Evolutionary conservation across 1,140 invertebrate species (phyloP).

Genomic region (Panulirus ornatus): DNA sequence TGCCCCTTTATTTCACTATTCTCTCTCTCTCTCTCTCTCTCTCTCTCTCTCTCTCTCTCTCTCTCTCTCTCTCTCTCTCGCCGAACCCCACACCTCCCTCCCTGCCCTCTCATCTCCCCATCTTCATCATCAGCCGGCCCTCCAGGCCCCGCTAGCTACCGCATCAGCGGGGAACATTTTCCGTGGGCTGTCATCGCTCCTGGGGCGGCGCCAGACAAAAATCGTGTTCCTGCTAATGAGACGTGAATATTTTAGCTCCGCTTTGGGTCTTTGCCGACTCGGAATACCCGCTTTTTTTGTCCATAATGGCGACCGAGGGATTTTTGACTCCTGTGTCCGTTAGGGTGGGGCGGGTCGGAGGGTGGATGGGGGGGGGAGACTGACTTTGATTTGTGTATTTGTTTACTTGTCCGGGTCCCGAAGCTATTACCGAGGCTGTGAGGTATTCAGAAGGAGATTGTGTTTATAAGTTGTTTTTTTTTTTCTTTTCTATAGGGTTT

Average conservation of each 20-base stretch:
- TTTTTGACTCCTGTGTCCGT: conserved; percentile 33
- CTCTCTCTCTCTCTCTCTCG: conserved; percentile 9
- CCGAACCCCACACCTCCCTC: not conserved
- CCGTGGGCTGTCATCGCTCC: conserved; percentile 38
- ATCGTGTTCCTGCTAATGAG: conserved; percentile 64
- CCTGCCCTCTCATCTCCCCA: not conserved
- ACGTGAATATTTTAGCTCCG: conserved; percentile 72
- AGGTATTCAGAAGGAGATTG: no score
- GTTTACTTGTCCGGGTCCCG: conserved; percentile 41
- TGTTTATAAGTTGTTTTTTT: not conserved
- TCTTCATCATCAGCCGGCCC: not conserved
- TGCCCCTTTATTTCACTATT: not conserved
- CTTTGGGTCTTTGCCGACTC: conserved; percentile 65
- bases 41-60: conserved; percentile 24
- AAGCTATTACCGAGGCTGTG: conserved; percentile 47
- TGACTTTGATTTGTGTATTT: conserved; percentile 64
- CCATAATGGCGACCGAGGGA: conserved; percentile 49
- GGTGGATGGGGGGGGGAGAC: no score
- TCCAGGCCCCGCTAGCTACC: not conserved
- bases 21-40: conserved; percentile 20
- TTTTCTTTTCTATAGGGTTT: not conserved
- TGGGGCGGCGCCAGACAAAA: conserved; percentile 51
- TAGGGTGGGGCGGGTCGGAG: no score
- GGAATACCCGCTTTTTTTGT: conserved; percentile 52
- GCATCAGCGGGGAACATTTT: not conserved